These are phyloP conservation scores for Gonioctena quinquepunctata DNA, from an alignment of 1,140 invertebrate genomes.

Conservation along the genomic window DNA sequence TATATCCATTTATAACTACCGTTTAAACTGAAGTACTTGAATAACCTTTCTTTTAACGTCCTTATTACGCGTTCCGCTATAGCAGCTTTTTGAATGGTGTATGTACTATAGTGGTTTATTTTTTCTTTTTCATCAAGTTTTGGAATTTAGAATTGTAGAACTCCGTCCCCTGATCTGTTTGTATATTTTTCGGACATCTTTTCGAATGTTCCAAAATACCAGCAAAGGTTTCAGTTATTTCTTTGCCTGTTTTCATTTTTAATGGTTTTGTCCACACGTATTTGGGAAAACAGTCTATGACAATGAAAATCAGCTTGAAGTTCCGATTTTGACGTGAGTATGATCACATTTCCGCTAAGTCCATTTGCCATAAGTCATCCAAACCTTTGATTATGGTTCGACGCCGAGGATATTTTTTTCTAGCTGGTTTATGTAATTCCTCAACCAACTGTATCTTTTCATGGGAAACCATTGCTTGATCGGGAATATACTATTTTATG, in stretches of 20 bases:
- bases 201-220: slow-evolving; percentile 39
- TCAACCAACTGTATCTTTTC: slow-evolving; percentile 28
- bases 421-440: slow-evolving; percentile 50
- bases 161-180: slow-evolving; percentile 56
- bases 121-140: slow-evolving; percentile 44
- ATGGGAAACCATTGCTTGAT: neutral
- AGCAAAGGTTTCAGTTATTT: slow-evolving; percentile 44
- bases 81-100: slow-evolving; percentile 51
- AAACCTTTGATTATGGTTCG: slow-evolving; percentile 48
- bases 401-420: slow-evolving; percentile 45
- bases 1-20: slow-evolving; percentile 46
- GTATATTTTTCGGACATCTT: slow-evolving; percentile 53
- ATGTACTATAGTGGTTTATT: slow-evolving; percentile 50
- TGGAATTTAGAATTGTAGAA: slow-evolving; percentile 51
- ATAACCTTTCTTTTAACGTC: slow-evolving; percentile 54
- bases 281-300: neutral
- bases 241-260: slow-evolving; percentile 55
- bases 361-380: slow-evolving; percentile 55
- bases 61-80: slow-evolving; percentile 55
- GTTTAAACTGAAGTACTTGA: slow-evolving; percentile 45
- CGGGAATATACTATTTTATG: neutral
- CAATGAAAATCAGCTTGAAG: slow-evolving; percentile 47
- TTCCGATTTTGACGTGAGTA: slow-evolving; percentile 51
- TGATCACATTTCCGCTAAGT: slow-evolving; percentile 53
- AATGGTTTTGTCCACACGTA: slow-evolving; percentile 44